Evolutionary conservation across 2,797 vertebrate species (phyloP).

Genomic region (Chelmon rostratus): DNA sequence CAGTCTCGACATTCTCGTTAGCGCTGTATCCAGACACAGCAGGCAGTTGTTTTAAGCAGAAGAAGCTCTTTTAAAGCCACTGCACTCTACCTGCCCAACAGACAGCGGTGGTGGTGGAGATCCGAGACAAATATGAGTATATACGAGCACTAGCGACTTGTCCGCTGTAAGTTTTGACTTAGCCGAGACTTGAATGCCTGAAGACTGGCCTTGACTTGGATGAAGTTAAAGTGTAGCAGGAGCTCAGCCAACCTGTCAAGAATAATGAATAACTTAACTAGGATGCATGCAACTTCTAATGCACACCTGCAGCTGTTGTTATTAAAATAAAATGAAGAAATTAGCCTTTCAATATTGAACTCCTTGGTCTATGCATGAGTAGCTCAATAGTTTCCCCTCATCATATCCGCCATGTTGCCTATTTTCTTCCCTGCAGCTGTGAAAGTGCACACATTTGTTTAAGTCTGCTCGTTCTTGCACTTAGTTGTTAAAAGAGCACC

Average conservation of each 20-base stretch:
- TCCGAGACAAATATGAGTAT: too few relatives aligned
- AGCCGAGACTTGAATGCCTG: background rate
- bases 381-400: background rate
- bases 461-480: too few relatives aligned
- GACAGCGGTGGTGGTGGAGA: too few relatives aligned
- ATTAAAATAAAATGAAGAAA: too few relatives aligned
- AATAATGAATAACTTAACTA: background rate
- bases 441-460: background rate
- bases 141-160: background rate
- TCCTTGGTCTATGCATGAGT: background rate
- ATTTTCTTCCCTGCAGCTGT: background rate
- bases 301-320: background rate
- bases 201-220: background rate
- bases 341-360: background rate
- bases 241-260: background rate
- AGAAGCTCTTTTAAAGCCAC: background rate
- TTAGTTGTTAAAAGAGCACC: too few relatives aligned
- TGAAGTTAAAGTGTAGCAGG: background rate
- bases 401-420: background rate
- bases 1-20: too few relatives aligned
- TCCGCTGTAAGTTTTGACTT: background rate
- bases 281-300: background rate
- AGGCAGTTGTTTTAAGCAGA: too few relatives aligned
- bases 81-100: background rate
- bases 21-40: too few relatives aligned